These are phyloP conservation scores for Coreoperca whiteheadi DNA, from an alignment of 2,113 vertebrate genomes.

Conservation along the genomic window DNA sequence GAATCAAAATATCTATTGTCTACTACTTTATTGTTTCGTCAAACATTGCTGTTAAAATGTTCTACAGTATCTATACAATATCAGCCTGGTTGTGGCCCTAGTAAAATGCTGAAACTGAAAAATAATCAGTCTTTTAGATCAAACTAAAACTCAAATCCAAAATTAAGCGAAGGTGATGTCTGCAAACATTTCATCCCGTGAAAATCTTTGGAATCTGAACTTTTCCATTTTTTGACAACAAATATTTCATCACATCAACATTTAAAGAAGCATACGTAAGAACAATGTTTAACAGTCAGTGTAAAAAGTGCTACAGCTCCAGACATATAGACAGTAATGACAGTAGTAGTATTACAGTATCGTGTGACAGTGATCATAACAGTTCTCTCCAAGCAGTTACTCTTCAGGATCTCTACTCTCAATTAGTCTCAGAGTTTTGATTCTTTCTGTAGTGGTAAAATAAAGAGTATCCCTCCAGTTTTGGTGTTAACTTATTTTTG, in stretches of 20 bases:
- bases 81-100: background rate
- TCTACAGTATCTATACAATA: no score
- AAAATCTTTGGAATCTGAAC: conserved; percentile 46
- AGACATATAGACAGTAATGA: conserved; percentile 11
- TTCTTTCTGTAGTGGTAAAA: background rate
- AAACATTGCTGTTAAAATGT: no score
- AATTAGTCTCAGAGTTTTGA: background rate
- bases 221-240: conserved; percentile 2
- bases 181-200: background rate
- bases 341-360: conserved; percentile 43
- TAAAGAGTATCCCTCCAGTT: conserved; percentile 1
- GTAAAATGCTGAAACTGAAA: background rate
- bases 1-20: no score
- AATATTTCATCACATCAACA: conserved; percentile 5
- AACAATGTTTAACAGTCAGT: conserved; percentile 19
- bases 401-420: background rate
- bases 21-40: no score
- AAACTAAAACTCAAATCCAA: background rate
- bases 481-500: conserved; percentile 23
- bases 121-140: background rate
- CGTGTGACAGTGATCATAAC: conserved; percentile 14
- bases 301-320: conserved; percentile 47
- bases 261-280: background rate
- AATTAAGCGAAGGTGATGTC: background rate
- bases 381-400: background rate